Base-by-base conservation (phyloP, 2,888 invertebrate genomes). In the Urechis unicinctus region DNA sequence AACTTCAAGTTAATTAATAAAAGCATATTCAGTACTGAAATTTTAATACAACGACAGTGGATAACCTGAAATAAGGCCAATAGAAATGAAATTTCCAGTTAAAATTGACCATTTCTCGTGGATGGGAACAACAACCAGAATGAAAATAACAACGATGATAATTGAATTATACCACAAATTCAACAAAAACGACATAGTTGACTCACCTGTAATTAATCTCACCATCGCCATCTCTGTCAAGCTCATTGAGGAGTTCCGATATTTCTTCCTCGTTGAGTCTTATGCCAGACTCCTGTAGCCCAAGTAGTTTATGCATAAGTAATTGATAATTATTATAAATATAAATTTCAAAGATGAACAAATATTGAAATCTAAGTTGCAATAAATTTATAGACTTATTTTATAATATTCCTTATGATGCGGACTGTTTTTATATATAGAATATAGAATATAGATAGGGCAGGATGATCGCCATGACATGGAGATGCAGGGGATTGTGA, bases 181-280 rank as follows among this genome's bases (percentile, higher is more conserved):
- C 21, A 21, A 25, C 31, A n/a, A 24, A 22, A 28, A 48, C 9
- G 4, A 22, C 1, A 13, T 9, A 13, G 31, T 43, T 2, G 25
- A 53, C 55, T 58, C 65, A 77, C 77, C 76, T 77, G 63, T 74
- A 77, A 56, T 74, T 75, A 21, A 77, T 74, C 59, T 74, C 75
- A 3, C 76, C 77, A 61, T 73, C 74, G 0, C 73, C 73, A 58
- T 75, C 75, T 53, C 66, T 63, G 55, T 77, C 76, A 30, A 77
- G 61, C 46, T 74, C 73, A 44, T 71, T 60, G 21, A 77, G 53
- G n/a, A 77, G 61, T 36, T 65, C 51, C 28, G 65, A 60, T 3
- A 75, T 63, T 54, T 77, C 76, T 24, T 73, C 74, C n/a, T 69
- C 68, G 28, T 68, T 66, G 28, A 77, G 60, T 36, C 68, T 67